Evolutionary conservation across 2,888 invertebrate species (phyloP).

Genomic region (Hypsopygia costalis): DNA sequence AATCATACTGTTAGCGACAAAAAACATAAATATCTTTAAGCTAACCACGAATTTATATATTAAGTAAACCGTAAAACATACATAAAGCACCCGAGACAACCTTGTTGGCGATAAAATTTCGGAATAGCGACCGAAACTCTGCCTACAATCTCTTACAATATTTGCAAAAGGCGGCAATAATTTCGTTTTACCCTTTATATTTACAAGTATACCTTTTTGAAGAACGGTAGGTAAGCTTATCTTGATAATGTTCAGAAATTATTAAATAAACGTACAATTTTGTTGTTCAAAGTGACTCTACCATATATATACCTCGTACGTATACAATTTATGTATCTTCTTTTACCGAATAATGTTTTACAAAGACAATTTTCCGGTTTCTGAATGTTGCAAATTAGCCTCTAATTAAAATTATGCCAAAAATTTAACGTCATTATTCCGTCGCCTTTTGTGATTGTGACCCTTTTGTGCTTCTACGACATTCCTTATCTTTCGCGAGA

Average conservation of each 20-base stretch:
- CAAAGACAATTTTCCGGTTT: slow-evolving; percentile 51
- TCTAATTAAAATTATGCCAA: slow-evolving; percentile 69
- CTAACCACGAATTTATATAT: no score
- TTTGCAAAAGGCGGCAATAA: not conserved
- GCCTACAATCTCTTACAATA: not conserved
- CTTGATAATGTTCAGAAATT: not conserved
- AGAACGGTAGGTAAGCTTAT: not conserved
- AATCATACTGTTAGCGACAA: no score
- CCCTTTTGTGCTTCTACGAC: slow-evolving; percentile 45
- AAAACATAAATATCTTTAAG: no score
- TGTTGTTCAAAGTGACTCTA: not conserved
- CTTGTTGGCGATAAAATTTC: not conserved
- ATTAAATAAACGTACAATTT: not conserved
- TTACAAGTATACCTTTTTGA: not conserved
- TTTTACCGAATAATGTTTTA: slow-evolving; percentile 32
- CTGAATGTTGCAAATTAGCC: slow-evolving; percentile 60
- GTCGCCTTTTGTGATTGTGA: slow-evolving; percentile 57
- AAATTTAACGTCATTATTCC: slow-evolving; percentile 61
- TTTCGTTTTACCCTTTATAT: not conserved
- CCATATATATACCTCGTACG: not conserved
- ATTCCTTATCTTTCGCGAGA: slow-evolving; percentile 46
- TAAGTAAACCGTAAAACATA: no score
- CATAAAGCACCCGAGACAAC: not conserved
- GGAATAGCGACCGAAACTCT: not conserved
- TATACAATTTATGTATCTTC: not conserved